phyloP scores from a whole-genome alignment of 2,113 vertebrate species.

The Phalacrocorax pelagicus region DNA sequence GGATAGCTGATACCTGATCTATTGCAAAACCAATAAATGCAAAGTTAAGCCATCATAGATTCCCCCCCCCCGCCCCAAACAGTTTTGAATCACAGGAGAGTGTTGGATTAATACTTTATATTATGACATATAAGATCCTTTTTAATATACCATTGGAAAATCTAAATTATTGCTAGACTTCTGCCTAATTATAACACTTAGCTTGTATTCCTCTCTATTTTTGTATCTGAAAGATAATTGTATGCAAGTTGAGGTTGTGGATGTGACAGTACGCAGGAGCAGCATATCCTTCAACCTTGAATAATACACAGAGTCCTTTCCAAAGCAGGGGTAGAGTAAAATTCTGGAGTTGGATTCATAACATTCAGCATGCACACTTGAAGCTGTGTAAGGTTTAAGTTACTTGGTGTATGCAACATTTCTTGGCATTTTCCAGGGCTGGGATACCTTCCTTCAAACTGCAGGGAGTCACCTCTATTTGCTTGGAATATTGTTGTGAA shows the following conservation, averaged over 20 bases:
- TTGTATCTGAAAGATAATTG: not conserved
- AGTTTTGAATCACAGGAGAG: not conserved
- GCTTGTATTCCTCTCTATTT: not conserved
- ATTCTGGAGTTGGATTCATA: not conserved
- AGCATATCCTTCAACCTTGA: not conserved
- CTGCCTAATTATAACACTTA: not conserved
- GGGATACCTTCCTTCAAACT: not conserved
- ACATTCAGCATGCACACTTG: not conserved
- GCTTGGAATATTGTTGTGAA: not conserved
- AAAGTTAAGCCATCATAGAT: not conserved
- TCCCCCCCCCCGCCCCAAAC: too few species aligned
- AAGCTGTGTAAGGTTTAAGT: not conserved
- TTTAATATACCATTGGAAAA: not conserved
- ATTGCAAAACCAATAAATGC: not conserved
- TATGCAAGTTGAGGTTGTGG: not conserved
- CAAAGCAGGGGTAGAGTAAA: not conserved
- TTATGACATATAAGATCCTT: not conserved
- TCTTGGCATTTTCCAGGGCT: not conserved
- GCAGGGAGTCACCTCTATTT: not conserved
- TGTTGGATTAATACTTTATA: not conserved
- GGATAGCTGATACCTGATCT: not conserved
- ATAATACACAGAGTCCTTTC: not conserved
- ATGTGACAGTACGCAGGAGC: not conserved
- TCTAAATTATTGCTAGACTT: not conserved
- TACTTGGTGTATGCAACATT: not conserved